Base-by-base conservation (phyloP, 2,113 vertebrate genomes). In the Athene cunicularia region DNA sequence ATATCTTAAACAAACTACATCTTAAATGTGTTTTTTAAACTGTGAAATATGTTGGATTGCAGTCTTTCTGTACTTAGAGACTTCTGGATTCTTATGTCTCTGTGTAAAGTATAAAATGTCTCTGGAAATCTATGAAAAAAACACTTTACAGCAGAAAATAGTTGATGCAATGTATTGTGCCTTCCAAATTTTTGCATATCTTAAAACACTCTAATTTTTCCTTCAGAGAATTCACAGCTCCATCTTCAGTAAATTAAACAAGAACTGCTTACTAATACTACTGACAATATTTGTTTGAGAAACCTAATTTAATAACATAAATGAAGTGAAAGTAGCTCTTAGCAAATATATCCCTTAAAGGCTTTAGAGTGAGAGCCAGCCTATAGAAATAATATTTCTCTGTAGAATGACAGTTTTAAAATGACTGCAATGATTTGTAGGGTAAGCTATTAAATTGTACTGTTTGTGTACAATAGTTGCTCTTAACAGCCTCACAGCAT, bases 261-360 rank as follows among this genome's bases (percentile, higher is more conserved):
- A 49, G 88, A 91, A 80, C 60, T 84, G 56, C 71, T 96, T 95
- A 90, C 88, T 90, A 88, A 91, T 95, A 91, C 53, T 80, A 80
- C 80, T 62, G 82, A 81, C 74, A 82, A 88, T 91, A 93, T 93
- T 93, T 95, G 73, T 91, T 91, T 90, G 91, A 91, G 81, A 94
- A 95, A 84, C 41, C 75, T 93, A 93, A 97, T 96, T 93, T 95
- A 95, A 95, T 98, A 93, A 94, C 52, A 4, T 80, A 93, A 96
- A 96, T 95, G 70, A 95, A 95, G 58, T 80, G 75, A 85, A 95
- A 97, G 81, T 72, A 72, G 35, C 74, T 96, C 63, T 96, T 93
- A 80, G 76, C 79, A 80, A 94, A 85, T 95, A 74, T 43, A 92
- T 58, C 50, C 86, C 73, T 95, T 95, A 90, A 96, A 97, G 85